Evolutionary conservation across 2,888 invertebrate species (phyloP).

Genomic region (Hirtodrosophila histrioides): DNA sequence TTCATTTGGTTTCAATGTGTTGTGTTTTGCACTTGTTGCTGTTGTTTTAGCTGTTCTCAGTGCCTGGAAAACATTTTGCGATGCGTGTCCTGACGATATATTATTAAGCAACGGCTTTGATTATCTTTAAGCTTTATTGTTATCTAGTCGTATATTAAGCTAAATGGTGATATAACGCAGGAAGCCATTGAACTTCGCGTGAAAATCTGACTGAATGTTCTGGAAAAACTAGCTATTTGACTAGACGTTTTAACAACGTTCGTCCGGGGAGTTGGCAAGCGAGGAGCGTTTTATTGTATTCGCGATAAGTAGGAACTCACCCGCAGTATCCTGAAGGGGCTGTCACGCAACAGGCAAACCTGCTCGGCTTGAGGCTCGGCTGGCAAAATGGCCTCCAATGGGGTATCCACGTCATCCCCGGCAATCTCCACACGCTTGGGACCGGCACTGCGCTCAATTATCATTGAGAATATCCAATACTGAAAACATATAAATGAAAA

Average conservation of each 20-base stretch:
- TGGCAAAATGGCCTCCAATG: slow-evolving; percentile 82
- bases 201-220: slow-evolving; percentile 14
- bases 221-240: slow-evolving; percentile 14
- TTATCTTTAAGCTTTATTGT: slow-evolving; percentile 17
- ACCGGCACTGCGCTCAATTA: slow-evolving; percentile 79
- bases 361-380: slow-evolving; percentile 81
- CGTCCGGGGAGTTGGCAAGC: slow-evolving; percentile 4
- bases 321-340: slow-evolving; percentile 83
- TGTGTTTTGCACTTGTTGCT: slow-evolving; percentile 14
- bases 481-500: slow-evolving; percentile 29
- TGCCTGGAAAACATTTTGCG: slow-evolving; percentile 58
- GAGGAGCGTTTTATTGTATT: slow-evolving; percentile 40
- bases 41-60: slow-evolving; percentile 1
- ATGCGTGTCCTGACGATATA: slow-evolving; percentile 19
- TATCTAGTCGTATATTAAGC: slow-evolving; percentile 9
- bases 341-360: slow-evolving; percentile 90
- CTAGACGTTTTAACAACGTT: neutral
- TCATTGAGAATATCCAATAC: slow-evolving; percentile 83
- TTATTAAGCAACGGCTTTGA: neutral
- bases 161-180: slow-evolving; percentile 4
- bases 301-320: slow-evolving; percentile 79
- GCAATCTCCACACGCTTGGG: slow-evolving; percentile 73
- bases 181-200: slow-evolving; percentile 2
- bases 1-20: slow-evolving; percentile 36
- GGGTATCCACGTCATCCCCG: slow-evolving; percentile 77